phyloP scores from a whole-genome alignment of 2,797 vertebrate species.

The Enteromius fasciolatus region DNA sequence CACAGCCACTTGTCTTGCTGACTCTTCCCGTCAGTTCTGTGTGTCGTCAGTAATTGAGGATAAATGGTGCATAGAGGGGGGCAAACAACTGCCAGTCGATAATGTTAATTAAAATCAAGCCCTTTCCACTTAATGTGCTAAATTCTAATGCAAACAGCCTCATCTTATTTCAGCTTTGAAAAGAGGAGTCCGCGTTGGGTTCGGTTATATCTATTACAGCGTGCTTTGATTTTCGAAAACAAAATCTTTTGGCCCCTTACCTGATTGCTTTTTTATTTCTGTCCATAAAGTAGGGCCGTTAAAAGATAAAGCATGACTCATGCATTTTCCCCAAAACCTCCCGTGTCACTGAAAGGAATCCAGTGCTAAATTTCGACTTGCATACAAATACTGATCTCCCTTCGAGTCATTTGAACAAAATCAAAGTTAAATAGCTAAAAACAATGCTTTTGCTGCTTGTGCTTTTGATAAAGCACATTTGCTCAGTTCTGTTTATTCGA shows the following conservation, averaged over 20 bases:
- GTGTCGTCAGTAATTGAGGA: conserved; percentile 70
- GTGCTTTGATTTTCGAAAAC: background rate
- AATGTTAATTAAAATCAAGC: conserved; percentile 75
- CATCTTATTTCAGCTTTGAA: conserved; percentile 55
- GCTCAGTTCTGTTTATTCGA: conserved; percentile 18
- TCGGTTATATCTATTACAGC: background rate
- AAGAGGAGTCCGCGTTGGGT: background rate
- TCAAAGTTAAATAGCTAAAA: conserved; percentile 7
- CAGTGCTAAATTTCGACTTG: background rate
- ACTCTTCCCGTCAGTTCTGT: conserved; percentile 66
- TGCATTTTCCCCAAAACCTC: background rate
- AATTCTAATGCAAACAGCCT: conserved; percentile 70
- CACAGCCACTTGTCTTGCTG: conserved; percentile 35
- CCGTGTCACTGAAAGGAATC: background rate
- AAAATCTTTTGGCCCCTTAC: background rate
- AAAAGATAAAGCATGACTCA: conserved; percentile 1
- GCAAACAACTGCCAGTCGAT: conserved; percentile 73
- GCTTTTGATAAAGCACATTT: conserved; percentile 3
- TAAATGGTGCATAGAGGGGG: conserved; percentile 66
- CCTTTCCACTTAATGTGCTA: conserved; percentile 70
- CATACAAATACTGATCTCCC: background rate
- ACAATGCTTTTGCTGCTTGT: background rate
- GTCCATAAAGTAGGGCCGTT: background rate
- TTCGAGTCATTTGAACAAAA: background rate
- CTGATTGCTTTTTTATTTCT: background rate